These are phyloP conservation scores for Ailuropoda melanoleuca DNA, from an alignment of 2,113 vertebrate species.

Conservation along the genomic window DNA sequence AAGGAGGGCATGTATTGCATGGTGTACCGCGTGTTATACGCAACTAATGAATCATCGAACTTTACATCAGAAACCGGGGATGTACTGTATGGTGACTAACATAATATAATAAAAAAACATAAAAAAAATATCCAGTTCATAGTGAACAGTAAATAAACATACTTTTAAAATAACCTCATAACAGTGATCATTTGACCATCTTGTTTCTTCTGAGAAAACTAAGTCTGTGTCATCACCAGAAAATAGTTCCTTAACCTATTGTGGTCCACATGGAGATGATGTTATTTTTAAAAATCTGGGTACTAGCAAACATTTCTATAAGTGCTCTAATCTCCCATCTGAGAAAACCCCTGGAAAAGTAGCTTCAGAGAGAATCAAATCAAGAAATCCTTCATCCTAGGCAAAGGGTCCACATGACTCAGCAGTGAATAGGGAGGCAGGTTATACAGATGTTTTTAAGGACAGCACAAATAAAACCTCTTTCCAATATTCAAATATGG, in stretches of 20 bases:
- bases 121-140: too few species aligned
- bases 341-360: neutral
- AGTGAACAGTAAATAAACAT: neutral
- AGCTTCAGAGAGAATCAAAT: neutral
- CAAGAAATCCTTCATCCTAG: neutral
- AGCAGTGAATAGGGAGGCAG: neutral
- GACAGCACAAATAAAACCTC: neutral
- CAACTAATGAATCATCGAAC: too few species aligned
- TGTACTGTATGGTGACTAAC: too few species aligned
- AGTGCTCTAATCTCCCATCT: neutral
- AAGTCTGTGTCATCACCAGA: neutral
- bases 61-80: too few species aligned
- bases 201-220: neutral
- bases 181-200: neutral
- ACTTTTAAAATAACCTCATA: neutral
- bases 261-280: too few species aligned
- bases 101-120: too few species aligned
- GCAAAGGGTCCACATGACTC: too few species aligned
- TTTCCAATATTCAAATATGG: neutral
- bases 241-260: neutral
- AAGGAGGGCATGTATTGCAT: too few species aligned
- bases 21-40: too few species aligned
- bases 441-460: neutral
- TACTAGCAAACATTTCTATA: neutral
- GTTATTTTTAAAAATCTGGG: neutral